Conservation (phyloP, 2,888 invertebrate genomes). For the Agriopis leucophaearia region DNA sequence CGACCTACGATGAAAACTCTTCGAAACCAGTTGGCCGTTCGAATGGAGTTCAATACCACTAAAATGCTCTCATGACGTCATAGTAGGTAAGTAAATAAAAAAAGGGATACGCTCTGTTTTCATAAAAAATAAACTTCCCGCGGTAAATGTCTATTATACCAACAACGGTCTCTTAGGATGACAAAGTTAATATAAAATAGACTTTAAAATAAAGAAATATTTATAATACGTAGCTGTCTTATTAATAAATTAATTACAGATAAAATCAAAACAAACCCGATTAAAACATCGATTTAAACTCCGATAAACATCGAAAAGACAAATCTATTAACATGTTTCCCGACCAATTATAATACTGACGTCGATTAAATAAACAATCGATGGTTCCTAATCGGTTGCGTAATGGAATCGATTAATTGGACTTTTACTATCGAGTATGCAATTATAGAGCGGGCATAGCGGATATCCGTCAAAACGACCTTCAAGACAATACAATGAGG, state of each 20-base stretch:
- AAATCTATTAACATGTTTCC: conserved; percentile 25
- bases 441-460: conserved; percentile 18
- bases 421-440: conserved; percentile 30
- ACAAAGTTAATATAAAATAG: not conserved
- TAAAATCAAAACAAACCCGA: conserved; percentile 10
- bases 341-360: conserved; percentile 27
- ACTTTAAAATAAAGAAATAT: not conserved
- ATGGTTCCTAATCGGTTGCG: conserved; percentile 36
- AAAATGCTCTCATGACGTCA: no score
- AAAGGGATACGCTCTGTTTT: no score
- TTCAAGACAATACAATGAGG: conserved; percentile 21
- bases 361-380: conserved; percentile 24
- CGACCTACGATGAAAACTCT: no score
- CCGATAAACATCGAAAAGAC: conserved; percentile 18
- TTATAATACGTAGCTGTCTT: not conserved
- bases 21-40: no score
- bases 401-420: conserved; percentile 35
- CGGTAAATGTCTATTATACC: not conserved
- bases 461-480: conserved; percentile 34
- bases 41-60: no score
- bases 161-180: not conserved
- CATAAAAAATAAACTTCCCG: no score
- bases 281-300: not conserved
- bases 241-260: conserved; percentile 6
- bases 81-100: no score